Percentiles rank a stretch among this genome's conserved stretches.
Evolutionary conservation across 2,113 vertebrate species (phyloP).

Genomic region (Aldabrachelys gigantea): DNA sequence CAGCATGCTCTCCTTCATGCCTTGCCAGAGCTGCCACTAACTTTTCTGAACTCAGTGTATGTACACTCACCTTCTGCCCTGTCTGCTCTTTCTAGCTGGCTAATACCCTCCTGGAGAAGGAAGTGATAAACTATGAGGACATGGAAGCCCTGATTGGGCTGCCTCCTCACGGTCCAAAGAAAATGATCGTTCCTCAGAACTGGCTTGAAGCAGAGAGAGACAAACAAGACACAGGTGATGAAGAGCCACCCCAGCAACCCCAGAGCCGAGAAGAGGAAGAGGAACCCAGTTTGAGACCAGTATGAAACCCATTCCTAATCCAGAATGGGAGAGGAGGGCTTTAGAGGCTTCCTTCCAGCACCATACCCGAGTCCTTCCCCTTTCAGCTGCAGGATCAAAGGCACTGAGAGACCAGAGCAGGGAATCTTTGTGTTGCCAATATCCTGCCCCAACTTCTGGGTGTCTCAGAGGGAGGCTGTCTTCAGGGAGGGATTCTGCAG

Average conservation of each 20-base stretch:
- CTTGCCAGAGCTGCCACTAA: neutral
- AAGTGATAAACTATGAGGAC: conserved; percentile 96
- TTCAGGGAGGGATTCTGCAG: conserved; percentile 6
- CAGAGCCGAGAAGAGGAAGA: conserved; percentile 72
- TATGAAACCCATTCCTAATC: conserved; percentile 16
- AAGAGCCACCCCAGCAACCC: conserved; percentile 77
- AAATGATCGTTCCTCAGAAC: conserved; percentile 92
- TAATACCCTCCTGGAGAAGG: conserved; percentile 89
- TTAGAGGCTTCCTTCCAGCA: neutral
- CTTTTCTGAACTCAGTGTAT: neutral
- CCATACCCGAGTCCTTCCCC: neutral
- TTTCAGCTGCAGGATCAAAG: neutral
- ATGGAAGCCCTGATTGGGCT: conserved; percentile 93
- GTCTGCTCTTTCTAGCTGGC: conserved; percentile 84
- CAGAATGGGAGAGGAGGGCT: neutral
- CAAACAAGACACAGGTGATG: conserved; percentile 87
- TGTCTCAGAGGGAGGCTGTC: accelerated
- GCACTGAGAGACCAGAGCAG: neutral
- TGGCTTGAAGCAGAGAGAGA: conserved; percentile 93
- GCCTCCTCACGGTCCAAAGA: conserved; percentile 91
- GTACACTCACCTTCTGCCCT: neutral
- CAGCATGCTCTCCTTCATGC: neutral
- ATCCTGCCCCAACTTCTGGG: neutral
- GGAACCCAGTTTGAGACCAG: conserved; percentile 76
- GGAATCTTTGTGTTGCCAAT: conserved; percentile 8